phyloP scores from a whole-genome alignment of 2,888 invertebrate genomes.

The Drosophila monieri region DNA sequence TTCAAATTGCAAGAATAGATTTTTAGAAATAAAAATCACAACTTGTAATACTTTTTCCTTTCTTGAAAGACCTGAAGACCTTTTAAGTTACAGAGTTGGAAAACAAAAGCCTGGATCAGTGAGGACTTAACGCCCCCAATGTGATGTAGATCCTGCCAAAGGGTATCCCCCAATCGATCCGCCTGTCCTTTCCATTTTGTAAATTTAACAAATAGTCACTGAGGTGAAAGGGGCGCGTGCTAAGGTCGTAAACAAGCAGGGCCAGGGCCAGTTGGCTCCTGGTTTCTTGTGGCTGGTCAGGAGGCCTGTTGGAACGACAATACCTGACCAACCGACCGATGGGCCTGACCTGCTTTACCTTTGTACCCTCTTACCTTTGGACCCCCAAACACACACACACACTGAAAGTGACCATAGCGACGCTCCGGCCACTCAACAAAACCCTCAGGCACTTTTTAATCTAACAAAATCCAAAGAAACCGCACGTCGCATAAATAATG shows the following conservation, averaged over 20 bases:
- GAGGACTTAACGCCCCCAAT: slow-evolving; percentile 45
- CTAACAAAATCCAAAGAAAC: slow-evolving; percentile 81
- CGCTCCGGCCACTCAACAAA: slow-evolving; percentile 73
- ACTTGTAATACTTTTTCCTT: background rate
- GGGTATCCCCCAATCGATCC: slow-evolving; percentile 50
- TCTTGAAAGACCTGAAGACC: background rate
- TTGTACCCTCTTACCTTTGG: slow-evolving; percentile 46
- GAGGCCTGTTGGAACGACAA: slow-evolving; percentile 61
- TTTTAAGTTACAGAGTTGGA: background rate
- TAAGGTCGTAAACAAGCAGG: slow-evolving; percentile 69
- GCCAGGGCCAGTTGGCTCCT: slow-evolving; percentile 36
- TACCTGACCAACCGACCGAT: slow-evolving; percentile 69
- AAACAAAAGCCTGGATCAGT: background rate
- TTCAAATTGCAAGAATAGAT: background rate
- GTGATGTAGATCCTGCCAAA: slow-evolving; percentile 16
- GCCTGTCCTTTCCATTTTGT: slow-evolving; percentile 59
- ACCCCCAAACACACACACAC: slow-evolving; percentile 23
- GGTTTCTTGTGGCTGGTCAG: slow-evolving; percentile 15
- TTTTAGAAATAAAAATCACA: background rate
- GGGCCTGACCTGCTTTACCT: slow-evolving; percentile 72
- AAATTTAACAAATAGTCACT: slow-evolving; percentile 78
- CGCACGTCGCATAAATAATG: slow-evolving; percentile 81
- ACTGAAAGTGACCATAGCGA: slow-evolving; percentile 70
- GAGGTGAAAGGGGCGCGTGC: slow-evolving; percentile 72
- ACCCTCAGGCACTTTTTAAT: slow-evolving; percentile 80